phyloP scores from a whole-genome alignment of 2,113 vertebrate species.

The Oncorhynchus kisutch region DNA sequence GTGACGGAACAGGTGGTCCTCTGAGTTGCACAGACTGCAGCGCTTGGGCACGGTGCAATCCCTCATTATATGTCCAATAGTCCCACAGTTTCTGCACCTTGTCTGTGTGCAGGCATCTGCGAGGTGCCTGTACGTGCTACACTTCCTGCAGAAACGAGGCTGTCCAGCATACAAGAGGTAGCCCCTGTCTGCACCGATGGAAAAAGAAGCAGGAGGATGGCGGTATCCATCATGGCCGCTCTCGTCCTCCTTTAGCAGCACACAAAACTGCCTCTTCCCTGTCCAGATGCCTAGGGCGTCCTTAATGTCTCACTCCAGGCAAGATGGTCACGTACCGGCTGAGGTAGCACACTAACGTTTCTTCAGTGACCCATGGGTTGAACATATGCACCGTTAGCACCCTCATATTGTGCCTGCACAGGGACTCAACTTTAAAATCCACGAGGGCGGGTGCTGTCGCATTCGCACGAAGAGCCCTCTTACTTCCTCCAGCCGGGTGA shows the following conservation, averaged over 20 bases:
- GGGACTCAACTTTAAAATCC: neutral
- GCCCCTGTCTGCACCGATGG: neutral
- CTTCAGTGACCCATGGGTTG: neutral
- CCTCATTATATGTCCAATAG: neutral
- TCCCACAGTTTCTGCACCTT: neutral
- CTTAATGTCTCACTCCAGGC: neutral
- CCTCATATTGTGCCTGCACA: neutral
- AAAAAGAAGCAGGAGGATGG: conserved; percentile 8
- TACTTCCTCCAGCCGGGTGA: neutral
- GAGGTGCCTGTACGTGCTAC: neutral
- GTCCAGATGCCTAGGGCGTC: conserved; percentile 4
- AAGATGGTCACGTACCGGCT: neutral
- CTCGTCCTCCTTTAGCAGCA: neutral
- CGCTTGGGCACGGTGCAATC: neutral
- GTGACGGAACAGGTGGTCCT: neutral
- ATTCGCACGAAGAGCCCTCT: neutral
- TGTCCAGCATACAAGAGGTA: conserved; percentile 9
- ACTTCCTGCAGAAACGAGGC: conserved; percentile 10
- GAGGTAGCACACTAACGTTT: neutral
- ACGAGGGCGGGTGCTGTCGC: neutral
- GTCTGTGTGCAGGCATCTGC: neutral
- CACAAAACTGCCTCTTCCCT: neutral
- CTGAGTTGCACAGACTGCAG: neutral
- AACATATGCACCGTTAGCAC: neutral
- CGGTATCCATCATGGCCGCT: neutral